Conservation (phyloP, 2,797 vertebrate species). For the Neostethus bicornis region DNA sequence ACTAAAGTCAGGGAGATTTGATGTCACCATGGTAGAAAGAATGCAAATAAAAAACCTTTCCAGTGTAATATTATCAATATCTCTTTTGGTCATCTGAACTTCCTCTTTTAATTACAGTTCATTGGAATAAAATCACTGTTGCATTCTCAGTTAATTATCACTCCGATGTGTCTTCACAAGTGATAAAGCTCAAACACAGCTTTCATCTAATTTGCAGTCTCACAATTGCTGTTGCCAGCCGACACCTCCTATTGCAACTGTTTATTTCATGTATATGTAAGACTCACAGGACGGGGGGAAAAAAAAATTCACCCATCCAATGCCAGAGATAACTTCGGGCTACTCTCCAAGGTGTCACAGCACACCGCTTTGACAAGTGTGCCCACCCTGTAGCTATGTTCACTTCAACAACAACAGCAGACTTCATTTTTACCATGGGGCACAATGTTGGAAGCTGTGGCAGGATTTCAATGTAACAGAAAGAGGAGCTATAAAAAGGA, state of each 20-base stretch:
- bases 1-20: conserved; percentile 2
- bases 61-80: neutral
- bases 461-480: conserved; percentile 30
- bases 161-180: conserved; percentile 42
- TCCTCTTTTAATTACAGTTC: conserved; percentile 13
- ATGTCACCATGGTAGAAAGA: neutral
- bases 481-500: conserved; percentile 32
- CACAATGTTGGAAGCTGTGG: conserved; percentile 33
- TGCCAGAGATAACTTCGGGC: conserved; percentile 52
- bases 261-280: conserved; percentile 31
- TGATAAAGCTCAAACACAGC: conserved; percentile 54
- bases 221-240: conserved; percentile 48
- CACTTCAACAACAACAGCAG: conserved; percentile 49
- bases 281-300: conserved; percentile 43
- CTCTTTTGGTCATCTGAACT: conserved; percentile 17
- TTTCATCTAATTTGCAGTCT: conserved; percentile 63
- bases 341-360: conserved; percentile 54
- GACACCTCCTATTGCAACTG: conserved; percentile 46
- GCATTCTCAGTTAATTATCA: conserved; percentile 64
- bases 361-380: conserved; percentile 51
- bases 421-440: conserved; percentile 53
- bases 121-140: conserved; percentile 22
- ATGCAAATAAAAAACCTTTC: neutral
- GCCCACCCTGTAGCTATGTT: conserved; percentile 49
- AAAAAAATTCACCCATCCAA: conserved; percentile 47